Evolutionary conservation across 2,888 invertebrate species (phyloP).

Genomic region (Danaus chrysippus): DNA sequence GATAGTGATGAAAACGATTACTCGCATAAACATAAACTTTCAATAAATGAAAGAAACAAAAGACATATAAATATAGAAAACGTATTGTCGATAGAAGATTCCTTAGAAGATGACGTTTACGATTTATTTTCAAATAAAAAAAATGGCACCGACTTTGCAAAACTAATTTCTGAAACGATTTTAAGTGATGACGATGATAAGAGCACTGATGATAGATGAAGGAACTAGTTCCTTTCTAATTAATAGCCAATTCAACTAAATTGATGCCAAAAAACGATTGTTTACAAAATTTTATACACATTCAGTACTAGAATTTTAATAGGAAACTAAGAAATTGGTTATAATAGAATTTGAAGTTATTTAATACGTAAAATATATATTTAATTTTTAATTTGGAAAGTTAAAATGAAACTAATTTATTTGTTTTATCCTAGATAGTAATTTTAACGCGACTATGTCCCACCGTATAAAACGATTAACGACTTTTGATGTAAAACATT

Average conservation of each 20-base stretch:
- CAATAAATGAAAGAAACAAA: slow-evolving; percentile 43
- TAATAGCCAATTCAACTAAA: background rate
- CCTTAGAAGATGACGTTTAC: slow-evolving; percentile 63
- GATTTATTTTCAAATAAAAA: slow-evolving; percentile 60
- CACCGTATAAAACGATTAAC: background rate
- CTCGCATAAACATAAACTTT: slow-evolving; percentile 26
- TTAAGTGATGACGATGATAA: slow-evolving; percentile 48
- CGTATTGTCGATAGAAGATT: slow-evolving; percentile 65
- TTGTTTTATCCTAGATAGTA: no score
- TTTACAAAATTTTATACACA: background rate
- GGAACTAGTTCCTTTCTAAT: background rate
- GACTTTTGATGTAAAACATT: background rate
- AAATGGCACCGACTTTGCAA: slow-evolving; percentile 63
- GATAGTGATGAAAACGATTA: slow-evolving; percentile 72
- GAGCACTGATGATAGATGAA: slow-evolving; percentile 4
- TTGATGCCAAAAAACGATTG: slow-evolving; percentile 4
- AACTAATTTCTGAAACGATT: slow-evolving; percentile 62
- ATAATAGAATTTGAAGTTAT: background rate
- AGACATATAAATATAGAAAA: slow-evolving; percentile 67
- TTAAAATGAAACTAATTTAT: no score
- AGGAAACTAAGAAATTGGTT: background rate
- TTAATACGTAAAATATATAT: background rate
- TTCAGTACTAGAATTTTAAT: background rate
- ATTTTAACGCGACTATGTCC: background rate
- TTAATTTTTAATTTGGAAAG: no score